Percentiles rank a stretch among this genome's conserved stretches.
These are phyloP conservation scores for Porphyrio hochstetteri DNA, from an alignment of 2,113 vertebrate species.

Conservation along the genomic window DNA sequence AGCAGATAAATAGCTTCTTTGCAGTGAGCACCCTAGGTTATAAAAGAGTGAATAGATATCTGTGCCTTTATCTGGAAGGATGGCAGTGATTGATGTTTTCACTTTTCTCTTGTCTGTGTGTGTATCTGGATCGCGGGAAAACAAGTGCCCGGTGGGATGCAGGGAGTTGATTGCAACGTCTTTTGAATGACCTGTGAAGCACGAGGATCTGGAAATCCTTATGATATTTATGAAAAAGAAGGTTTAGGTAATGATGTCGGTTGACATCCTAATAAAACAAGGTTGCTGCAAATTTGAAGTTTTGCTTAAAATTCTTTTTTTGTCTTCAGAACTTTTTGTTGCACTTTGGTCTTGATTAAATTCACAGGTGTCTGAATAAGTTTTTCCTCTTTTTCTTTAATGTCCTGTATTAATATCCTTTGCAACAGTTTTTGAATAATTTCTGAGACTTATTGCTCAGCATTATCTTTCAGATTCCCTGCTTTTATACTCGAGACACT, in stretches of 20 bases:
- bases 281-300: not conserved
- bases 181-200: constrained; percentile 13
- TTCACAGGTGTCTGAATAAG: not conserved
- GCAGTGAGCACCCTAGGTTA: not conserved
- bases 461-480: not conserved
- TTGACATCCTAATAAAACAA: not conserved
- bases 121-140: not conserved
- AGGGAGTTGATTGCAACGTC: not conserved
- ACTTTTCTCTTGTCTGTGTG: not conserved
- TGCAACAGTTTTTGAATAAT: not conserved
- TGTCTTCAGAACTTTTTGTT: not conserved
- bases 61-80: not conserved
- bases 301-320: not conserved
- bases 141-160: not conserved
- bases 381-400: not conserved
- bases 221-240: not conserved
- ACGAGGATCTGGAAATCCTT: not conserved
- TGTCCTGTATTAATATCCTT: not conserved
- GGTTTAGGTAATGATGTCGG: not conserved
- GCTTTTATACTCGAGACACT: not conserved
- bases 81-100: constrained; percentile 26
- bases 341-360: not conserved
- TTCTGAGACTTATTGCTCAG: not conserved
- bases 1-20: not conserved
- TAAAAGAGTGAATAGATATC: not conserved